Percentiles rank a stretch among this genome's conserved stretches.
Evolutionary conservation across 1,140 invertebrate species (phyloP).

Genomic region (Telenomus remus): DNA sequence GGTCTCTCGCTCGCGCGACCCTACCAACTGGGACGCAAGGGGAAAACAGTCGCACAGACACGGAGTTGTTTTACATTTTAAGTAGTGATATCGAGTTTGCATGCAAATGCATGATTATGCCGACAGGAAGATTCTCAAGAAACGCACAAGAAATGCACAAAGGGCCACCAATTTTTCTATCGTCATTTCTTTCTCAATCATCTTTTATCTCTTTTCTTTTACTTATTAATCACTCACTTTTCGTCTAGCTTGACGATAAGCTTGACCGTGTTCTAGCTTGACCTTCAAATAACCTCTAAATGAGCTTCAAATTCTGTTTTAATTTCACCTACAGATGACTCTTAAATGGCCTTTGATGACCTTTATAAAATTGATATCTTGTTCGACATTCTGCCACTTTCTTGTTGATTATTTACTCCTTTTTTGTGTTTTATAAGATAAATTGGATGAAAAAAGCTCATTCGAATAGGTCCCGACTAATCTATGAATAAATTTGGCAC

Average conservation of each 20-base stretch:
- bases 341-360: too few species aligned
- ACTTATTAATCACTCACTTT: neutral
- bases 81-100: constrained; percentile 75
- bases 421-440: constrained; percentile 1
- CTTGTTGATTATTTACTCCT: too few species aligned
- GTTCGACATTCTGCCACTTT: too few species aligned
- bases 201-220: constrained; percentile 16
- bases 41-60: constrained; percentile 53
- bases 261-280: too few species aligned
- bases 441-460: constrained; percentile 22
- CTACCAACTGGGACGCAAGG: constrained; percentile 12
- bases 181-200: constrained; percentile 12
- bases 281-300: too few species aligned
- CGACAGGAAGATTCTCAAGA: constrained; percentile 42
- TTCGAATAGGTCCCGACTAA: constrained; percentile 17
- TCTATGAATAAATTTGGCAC: constrained; percentile 47
- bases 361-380: too few species aligned
- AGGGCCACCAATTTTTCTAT: constrained; percentile 19
- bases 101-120: constrained; percentile 74
- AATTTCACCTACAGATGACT: too few species aligned
- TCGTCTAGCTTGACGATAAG: too few species aligned
- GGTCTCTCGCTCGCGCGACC: constrained; percentile 20
- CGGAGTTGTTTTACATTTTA: constrained; percentile 74
- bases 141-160: constrained; percentile 21
- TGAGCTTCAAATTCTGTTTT: too few species aligned